Base-by-base conservation (phyloP, 1,140 invertebrate genomes). In the Drosophila nigrodunni region DNA sequence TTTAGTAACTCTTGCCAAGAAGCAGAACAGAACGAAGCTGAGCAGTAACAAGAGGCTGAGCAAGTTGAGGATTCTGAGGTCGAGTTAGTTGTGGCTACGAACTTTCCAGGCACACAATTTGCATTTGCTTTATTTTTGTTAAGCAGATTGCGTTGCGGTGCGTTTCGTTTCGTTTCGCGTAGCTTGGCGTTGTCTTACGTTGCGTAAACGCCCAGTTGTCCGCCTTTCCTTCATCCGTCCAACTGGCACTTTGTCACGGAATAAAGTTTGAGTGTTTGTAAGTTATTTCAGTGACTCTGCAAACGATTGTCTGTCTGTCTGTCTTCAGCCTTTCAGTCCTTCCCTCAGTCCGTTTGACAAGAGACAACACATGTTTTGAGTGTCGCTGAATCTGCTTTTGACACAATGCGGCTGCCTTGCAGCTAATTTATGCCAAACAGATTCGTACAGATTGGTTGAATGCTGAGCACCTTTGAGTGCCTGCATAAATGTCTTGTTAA, bases 401-500 rank as follows among this genome's bases (percentile, higher is more conserved):
- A 77, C 77, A 77, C 64, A 79, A 79, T 78, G 61, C 76, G 61
- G 21, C 39, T 44, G 66, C 37, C 61, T 58, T 61, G 62, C 77
- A 54, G 77, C 77, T 87, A 87, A 87, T 87, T 87, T 87, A 87
- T 87, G 80, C 77, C 74, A 55, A 59, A 69, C 66, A 82, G 66
- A 62, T 25, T 49, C 43, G 68, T 66, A 55, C 68, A 37, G 55
- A 64, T 70, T 81, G 57, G n/a, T 52, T 25, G 43, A 59, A 30
- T 35, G 37, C 54, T 41, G 37, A 52, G 47, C 74, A 88, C 83
- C 72, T 77, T 80, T 82, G 67, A 77, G 54, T 74, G 68, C 68
- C 66, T 49, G 77, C 82, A 83, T 87, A 82, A 88, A 82, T 88
- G 76, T 71, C 79, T 82, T 70, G 71, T 79, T 88, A 88, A 87